These are phyloP conservation scores for Halcyon malimbica DNA, from an alignment of 2,113 vertebrate genomes.

Conservation along the genomic window DNA sequence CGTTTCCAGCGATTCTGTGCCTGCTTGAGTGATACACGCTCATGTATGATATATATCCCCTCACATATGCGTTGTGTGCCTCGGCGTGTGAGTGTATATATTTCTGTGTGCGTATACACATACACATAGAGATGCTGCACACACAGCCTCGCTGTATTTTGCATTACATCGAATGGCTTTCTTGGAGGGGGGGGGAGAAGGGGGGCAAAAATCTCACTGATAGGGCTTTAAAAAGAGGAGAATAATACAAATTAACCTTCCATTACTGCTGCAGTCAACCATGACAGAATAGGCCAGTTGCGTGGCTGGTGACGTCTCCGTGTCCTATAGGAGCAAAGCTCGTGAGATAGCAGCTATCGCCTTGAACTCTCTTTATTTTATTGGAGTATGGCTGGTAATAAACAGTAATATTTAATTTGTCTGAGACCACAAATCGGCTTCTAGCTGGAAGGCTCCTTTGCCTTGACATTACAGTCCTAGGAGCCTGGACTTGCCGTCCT, in stretches of 20 bases:
- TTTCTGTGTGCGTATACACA: background rate
- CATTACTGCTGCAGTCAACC: constrained; percentile 67
- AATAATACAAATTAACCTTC: constrained; percentile 69
- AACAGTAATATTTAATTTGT: constrained; percentile 83
- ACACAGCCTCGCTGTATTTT: background rate
- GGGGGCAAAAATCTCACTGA: background rate
- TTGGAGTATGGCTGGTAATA: constrained; percentile 80
- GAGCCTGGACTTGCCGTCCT: constrained; percentile 27
- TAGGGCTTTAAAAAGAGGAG: constrained; percentile 61
- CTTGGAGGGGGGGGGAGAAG: background rate
- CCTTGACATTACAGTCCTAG: constrained; percentile 5
- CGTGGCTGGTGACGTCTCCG: constrained; percentile 80
- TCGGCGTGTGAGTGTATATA: background rate
- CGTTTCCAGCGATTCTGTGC: background rate
- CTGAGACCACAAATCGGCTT: constrained; percentile 71
- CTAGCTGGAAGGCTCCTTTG: constrained; percentile 65
- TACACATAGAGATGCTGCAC: accelerated
- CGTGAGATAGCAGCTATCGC: constrained; percentile 77
- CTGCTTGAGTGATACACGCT: background rate
- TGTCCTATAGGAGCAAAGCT: constrained; percentile 82
- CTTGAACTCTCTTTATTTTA: constrained; percentile 81
- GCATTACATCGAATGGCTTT: background rate
- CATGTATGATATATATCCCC: accelerated
- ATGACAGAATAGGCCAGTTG: constrained; percentile 73
- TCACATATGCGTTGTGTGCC: background rate